Base-by-base conservation (phyloP, 2,888 invertebrate genomes). In the Cephalotes varians region DNA sequence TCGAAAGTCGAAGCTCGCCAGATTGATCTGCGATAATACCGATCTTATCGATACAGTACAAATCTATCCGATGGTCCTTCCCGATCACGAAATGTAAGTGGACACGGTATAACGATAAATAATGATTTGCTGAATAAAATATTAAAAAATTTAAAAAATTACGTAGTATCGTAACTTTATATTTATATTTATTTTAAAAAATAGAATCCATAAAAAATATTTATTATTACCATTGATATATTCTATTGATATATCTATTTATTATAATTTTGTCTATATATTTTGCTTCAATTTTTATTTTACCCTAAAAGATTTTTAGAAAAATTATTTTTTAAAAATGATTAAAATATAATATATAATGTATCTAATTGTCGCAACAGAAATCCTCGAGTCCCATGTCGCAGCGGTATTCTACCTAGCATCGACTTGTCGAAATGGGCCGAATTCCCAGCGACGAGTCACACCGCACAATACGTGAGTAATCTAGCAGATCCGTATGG, bases 371-470 rank as follows among this genome's bases (percentile, higher is more conserved):
- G 12, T 88, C 84, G 91, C 95, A 95, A 49, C 94, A 98, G 98
- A 91, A 98, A 98, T 95, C 98, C 98, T n/a, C 96, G 98, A 91
- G 98, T 98, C 87, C 98, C 98, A 10, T 98, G 98, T 95, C 96
- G 97, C 94, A 98, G 98, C 92, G 98, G 98, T 87, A 96, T 98
- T 71, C 96, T 98, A 85, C 98, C 98, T 18, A 96, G 97, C 83
- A 97, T 98, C 92, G 98, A 98, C 95, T 96, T 98, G 91, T 96
- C 96, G 88, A 98, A 98, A 95, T 98, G 98, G 98, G 98, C 98
- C 25, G 98, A 98, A 93, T 96, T 95, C 90, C 95, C 95, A 25
- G 86, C 92, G 64, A 87, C 91, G 86, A 94, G 94, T 88, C 96
- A 96, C 84, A 94, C 95, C 60, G 96, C 96, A 88, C 95, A 96